Evolutionary conservation across 2,113 vertebrate genomes (phyloP), one percentile per base, ranked within the genome.

Genomic region (Dascyllus trimaculatus): DNA sequence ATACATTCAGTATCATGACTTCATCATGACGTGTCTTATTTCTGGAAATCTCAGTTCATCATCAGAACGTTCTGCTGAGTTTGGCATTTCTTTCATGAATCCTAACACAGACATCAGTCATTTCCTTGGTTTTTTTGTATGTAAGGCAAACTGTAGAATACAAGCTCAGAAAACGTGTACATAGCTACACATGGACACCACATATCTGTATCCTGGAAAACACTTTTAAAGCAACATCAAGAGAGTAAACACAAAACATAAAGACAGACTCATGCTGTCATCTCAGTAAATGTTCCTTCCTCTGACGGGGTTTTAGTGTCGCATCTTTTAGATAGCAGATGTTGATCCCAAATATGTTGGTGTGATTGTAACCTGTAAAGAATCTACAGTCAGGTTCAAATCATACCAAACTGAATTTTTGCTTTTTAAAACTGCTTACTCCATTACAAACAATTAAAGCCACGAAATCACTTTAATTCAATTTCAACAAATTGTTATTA

Each of bases 401-500:
- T 58, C 24, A 35, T 7, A 64, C 25, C 29, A 45, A 49, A 58
- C 45, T 52, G 22, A 10, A 17, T 54, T 52, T 52, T 21, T 58
- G 4, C 70, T 40, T 68, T 78, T 61, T 40, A 57, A 70, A 75
- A 64, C 38, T 2, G 38, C 57, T 75, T 46, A 9, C 10, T 14
- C 48, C 38, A 46, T 14, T 5, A 22, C 3, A 40, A 67, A 43
- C 18, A 32, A 58, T 56, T 32, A 53, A 51, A 71, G 10, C 56
- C 52, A 61, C 38, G 45, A 75, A 61, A 19, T 19, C 7, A 4
- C 71, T 80, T 82, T 59, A 8, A 62, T 71, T 61, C 15, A 3
- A 29, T 66, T 67, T 67, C 32, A 61, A 84, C 65, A 67, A 80
- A 48, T 21, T 35, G n/a, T 64, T 26, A 62, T 49, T 67, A 45